These are phyloP conservation scores for Helicolenus hilgendorfi DNA, from an alignment of 2,797 vertebrate species.

Conservation along the genomic window DNA sequence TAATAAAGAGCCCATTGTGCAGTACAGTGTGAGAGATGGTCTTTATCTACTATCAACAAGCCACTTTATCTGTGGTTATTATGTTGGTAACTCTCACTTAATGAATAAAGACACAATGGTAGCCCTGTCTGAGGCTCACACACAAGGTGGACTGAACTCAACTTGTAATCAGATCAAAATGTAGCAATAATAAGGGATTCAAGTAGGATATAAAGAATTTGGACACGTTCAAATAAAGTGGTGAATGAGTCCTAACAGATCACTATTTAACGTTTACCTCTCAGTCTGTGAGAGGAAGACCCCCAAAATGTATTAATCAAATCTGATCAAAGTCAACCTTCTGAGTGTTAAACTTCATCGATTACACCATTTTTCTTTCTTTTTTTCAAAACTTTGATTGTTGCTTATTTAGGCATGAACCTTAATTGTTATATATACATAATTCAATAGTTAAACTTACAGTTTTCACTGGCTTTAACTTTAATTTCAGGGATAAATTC, in stretches of 20 bases:
- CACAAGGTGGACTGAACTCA: background rate
- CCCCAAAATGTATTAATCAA: background rate
- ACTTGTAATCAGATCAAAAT: background rate
- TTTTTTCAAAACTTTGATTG: no score
- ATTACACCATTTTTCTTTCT: background rate
- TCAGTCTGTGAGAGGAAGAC: background rate
- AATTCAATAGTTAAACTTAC: no score
- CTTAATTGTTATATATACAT: no score
- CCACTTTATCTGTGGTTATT: background rate
- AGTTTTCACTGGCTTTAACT: background rate
- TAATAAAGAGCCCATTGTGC: constrained; percentile 27
- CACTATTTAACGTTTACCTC: background rate
- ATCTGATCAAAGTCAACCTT: background rate
- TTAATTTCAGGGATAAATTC: background rate
- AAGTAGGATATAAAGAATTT: background rate
- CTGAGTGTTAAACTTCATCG: background rate
- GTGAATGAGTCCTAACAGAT: background rate
- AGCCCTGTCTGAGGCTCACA: background rate
- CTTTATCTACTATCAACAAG: constrained; percentile 19
- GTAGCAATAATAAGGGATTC: background rate
- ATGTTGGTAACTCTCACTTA: background rate
- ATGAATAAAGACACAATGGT: background rate
- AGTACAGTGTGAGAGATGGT: background rate
- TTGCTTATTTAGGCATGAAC: background rate
- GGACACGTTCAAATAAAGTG: background rate